phyloP scores from a whole-genome alignment of 2,888 invertebrate genomes.

The Limnephilus rhombicus region DNA sequence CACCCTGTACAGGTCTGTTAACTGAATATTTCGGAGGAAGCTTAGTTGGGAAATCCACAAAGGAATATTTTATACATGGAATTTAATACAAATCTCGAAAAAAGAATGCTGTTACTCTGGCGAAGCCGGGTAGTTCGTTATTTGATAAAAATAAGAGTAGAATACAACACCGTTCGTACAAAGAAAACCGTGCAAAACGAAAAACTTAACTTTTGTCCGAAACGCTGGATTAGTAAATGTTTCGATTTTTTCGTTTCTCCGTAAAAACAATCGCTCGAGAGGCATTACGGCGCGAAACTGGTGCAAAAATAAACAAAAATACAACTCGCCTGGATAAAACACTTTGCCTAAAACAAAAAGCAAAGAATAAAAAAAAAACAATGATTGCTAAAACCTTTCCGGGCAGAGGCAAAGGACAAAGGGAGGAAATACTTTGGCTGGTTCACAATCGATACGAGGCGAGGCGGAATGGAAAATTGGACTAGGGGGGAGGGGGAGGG shows the following conservation, averaged over 20 bases:
- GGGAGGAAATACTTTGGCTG: slow-evolving; percentile 27
- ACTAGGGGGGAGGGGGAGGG: slow-evolving; percentile 42
- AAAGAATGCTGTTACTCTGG: too few species aligned
- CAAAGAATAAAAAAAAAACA: slow-evolving; percentile 26
- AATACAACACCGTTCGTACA: neutral
- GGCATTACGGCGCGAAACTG: neutral
- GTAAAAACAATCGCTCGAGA: neutral
- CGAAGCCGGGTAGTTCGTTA: too few species aligned
- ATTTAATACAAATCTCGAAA: neutral
- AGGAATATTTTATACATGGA: neutral
- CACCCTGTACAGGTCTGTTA: too few species aligned
- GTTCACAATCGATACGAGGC: slow-evolving; percentile 58
- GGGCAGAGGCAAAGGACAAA: slow-evolving; percentile 20
- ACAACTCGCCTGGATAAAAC: neutral
- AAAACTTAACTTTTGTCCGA: neutral
- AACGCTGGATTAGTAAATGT: neutral
- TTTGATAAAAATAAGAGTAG: neutral
- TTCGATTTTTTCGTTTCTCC: neutral
- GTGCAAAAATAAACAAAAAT: neutral
- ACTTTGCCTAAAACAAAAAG: slow-evolving; percentile 31
- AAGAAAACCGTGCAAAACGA: neutral
- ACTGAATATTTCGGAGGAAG: too few species aligned
- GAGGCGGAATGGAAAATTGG: slow-evolving; percentile 41
- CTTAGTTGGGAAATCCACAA: too few species aligned
- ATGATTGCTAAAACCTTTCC: slow-evolving; percentile 39